These are phyloP conservation scores for Danionella cerebrum DNA, from an alignment of 2,113 vertebrate species.

Conservation along the genomic window DNA sequence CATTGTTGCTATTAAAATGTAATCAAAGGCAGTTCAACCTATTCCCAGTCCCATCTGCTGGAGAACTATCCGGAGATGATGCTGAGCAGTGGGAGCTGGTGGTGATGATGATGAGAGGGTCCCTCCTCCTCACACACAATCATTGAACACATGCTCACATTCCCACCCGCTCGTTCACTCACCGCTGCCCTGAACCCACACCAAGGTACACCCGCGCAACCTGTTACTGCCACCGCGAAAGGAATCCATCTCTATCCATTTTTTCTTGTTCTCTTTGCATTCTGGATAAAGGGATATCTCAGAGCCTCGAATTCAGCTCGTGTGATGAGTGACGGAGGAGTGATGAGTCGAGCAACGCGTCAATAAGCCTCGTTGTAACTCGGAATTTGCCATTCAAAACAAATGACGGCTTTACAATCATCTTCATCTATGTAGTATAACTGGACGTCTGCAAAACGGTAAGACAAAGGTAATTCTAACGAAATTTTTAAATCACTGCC, in stretches of 20 bases:
- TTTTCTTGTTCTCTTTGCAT: not conserved
- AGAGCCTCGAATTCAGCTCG: not conserved
- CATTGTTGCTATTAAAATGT: too few species aligned
- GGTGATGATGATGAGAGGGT: not conserved
- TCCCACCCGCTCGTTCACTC: not conserved
- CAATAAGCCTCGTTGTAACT: not conserved
- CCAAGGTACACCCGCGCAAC: not conserved
- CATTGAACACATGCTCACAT: not conserved
- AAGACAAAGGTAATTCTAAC: not conserved
- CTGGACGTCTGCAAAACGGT: not conserved
- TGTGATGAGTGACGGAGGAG: not conserved
- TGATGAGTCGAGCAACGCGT: not conserved
- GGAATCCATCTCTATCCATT: not conserved
- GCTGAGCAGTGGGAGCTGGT: constrained; percentile 18
- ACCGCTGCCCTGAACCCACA: not conserved
- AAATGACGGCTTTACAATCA: not conserved
- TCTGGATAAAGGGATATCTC: not conserved
- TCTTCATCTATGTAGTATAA: not conserved
- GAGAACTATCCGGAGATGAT: not conserved
- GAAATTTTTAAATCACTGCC: not conserved
- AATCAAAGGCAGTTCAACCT: too few species aligned
- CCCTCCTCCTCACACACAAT: not conserved
- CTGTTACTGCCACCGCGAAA: not conserved
- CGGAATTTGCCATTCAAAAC: not conserved
- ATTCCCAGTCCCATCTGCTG: too few species aligned